These are phyloP conservation scores for Timandra comae DNA, from an alignment of 2,888 invertebrate species.

Conservation along the genomic window DNA sequence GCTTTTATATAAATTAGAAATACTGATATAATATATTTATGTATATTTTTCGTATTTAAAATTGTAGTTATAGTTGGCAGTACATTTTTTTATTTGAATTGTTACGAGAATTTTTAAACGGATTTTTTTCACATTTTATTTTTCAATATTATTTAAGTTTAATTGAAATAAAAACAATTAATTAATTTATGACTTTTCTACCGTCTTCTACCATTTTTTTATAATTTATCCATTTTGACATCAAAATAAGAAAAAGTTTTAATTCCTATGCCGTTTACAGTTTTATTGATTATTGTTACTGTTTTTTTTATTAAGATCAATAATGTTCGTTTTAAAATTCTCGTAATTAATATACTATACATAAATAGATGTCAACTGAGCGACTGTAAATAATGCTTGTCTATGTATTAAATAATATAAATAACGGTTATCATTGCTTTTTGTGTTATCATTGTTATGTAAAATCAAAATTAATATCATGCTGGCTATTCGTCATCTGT, in stretches of 20 bases:
- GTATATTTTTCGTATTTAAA: conserved; percentile 75
- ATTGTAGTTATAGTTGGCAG: conserved; percentile 47
- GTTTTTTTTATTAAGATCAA: neutral
- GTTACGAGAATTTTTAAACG: too few relatives aligned
- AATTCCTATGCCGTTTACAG: too few relatives aligned
- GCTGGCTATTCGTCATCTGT: conserved; percentile 50
- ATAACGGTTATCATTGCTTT: conserved; percentile 28
- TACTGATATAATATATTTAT: conserved; percentile 27
- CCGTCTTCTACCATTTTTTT: too few relatives aligned
- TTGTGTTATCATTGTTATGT: conserved; percentile 30
- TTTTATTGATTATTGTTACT: conserved; percentile 1
- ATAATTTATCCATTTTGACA: too few relatives aligned
- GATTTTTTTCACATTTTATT: too few relatives aligned
- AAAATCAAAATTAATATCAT: conserved; percentile 26
- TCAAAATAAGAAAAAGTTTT: too few relatives aligned
- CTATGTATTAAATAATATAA: conserved; percentile 21
- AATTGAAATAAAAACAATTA: too few relatives aligned
- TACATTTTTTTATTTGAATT: conserved; percentile 8
- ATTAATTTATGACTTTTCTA: too few relatives aligned
- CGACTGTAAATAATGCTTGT: conserved; percentile 21
- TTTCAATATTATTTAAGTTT: too few relatives aligned
- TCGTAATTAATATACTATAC: too few relatives aligned
- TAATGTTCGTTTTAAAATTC: neutral
- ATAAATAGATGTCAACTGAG: conserved; percentile 13
- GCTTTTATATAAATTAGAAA: conserved; percentile 69